Evolutionary conservation across 2,888 invertebrate species (phyloP).

Genomic region (Ochropleura plecta): DNA sequence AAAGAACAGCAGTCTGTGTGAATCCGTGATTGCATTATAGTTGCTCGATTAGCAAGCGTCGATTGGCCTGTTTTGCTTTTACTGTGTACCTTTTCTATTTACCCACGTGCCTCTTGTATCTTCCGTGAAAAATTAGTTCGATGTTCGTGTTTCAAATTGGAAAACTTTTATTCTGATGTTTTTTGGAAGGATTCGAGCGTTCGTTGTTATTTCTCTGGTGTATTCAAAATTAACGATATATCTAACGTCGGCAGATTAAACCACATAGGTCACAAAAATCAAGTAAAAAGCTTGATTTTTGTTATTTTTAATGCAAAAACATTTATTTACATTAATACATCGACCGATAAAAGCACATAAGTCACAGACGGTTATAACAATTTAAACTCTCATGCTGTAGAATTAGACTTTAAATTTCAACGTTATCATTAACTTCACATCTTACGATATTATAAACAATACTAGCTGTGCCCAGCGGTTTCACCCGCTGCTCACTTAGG

Average conservation of each 20-base stretch:
- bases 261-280: too few species aligned
- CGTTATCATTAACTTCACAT: too few species aligned
- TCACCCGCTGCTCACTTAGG: too few species aligned
- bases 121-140: slow-evolving; percentile 46
- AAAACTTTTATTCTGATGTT: slow-evolving; percentile 24
- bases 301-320: too few species aligned
- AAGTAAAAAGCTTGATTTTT: too few species aligned
- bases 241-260: neutral
- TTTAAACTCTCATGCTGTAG: too few species aligned
- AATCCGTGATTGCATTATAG: slow-evolving; percentile 55
- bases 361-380: too few species aligned
- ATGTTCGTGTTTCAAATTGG: slow-evolving; percentile 29
- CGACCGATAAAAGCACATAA: too few species aligned
- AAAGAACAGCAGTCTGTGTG: slow-evolving; percentile 7
- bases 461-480: too few species aligned
- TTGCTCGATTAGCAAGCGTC: slow-evolving; percentile 57
- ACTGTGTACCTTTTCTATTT: slow-evolving; percentile 33
- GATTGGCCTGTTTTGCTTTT: slow-evolving; percentile 43
- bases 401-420: too few species aligned
- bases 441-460: too few species aligned
- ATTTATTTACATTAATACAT: too few species aligned
- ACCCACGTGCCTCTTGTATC: slow-evolving; percentile 12
- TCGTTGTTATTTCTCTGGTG: slow-evolving; percentile 13
- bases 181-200: slow-evolving; percentile 9
- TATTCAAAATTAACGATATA: slow-evolving; percentile 10